Base-by-base conservation (phyloP, 2,113 vertebrate species). In the Marmota monax region DNA sequence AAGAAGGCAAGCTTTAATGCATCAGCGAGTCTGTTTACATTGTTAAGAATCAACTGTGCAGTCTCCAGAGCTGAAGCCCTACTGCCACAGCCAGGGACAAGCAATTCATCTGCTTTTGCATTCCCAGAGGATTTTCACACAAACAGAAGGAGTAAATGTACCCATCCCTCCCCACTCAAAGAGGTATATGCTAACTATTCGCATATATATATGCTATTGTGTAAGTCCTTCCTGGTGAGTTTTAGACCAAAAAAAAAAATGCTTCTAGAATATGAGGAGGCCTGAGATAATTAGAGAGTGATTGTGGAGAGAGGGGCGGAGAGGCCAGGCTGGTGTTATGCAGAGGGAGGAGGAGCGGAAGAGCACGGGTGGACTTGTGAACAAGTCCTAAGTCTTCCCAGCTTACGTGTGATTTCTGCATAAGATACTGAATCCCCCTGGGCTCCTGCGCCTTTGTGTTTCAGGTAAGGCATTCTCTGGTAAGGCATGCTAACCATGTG, bases 81-180 rank as follows among this genome's bases (percentile, higher is more conserved):
- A 69, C 48, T 25, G 90, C 88, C 85, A 56, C 90, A 69, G 79
- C 80, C 48, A 53, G 48, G 14, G 69, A 86, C 96, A 92, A 37
- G 86, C 97, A 96, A 78, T 53, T 29, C 1, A 20, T 45, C 90
- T 92, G 94, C 96, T 88, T 93, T 6, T 90, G 90, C 51, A 5
- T 48, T 96, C 90, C 67, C 91, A 74, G 83, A 34, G 58, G 70
- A 79, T 69, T 74, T 95, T 92, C 82, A 90, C 58, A 74, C 90
- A 96, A 92, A 95, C 18, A 56, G 95, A 95, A 97, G 90, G 58
- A 88, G 94, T 34, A 94, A 90, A 94, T 87, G 96, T 89, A 88
- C 83, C 25, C 93, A 29, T 17, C 11, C 9, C 12, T 73, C 58
- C n/a, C 65, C 7, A 9, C 34, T 11, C 1, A 29, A 2, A 79